Conservation (phyloP, 2,888 invertebrate genomes). For the Octonoba sinensis region DNA sequence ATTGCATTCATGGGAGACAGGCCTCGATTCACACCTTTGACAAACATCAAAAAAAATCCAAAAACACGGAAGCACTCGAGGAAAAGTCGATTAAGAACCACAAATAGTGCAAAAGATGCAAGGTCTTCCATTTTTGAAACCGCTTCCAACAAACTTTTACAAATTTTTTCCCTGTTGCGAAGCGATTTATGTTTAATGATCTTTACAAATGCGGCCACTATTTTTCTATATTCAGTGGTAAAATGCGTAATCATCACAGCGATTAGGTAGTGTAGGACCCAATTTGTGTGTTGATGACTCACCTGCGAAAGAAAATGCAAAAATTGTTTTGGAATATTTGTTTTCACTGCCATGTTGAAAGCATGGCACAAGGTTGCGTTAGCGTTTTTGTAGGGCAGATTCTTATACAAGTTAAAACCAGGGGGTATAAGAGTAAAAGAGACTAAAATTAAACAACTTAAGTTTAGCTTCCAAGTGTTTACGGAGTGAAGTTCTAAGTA, state of each 20-base stretch:
- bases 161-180: background rate
- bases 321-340: background rate
- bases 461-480: background rate
- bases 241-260: constrained; percentile 17
- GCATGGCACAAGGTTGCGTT: constrained; percentile 10
- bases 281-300: constrained; percentile 30
- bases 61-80: constrained; percentile 42
- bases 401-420: constrained; percentile 17
- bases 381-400: constrained; percentile 1
- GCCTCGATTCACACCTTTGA: constrained; percentile 32
- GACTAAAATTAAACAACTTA: constrained; percentile 6
- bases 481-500: background rate
- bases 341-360: constrained; percentile 6
- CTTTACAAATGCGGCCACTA: background rate
- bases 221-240: constrained; percentile 1
- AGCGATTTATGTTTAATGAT: background rate
- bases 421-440: constrained; percentile 15
- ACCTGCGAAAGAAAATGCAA: constrained; percentile 24
- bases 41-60: constrained; percentile 39
- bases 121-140: constrained; percentile 13
- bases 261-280: constrained; percentile 21
- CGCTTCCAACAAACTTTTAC: constrained; percentile 4
- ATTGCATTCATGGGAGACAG: constrained; percentile 31
- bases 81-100: constrained; percentile 34
- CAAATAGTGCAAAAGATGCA: constrained; percentile 16